These are phyloP conservation scores for Hyaena hyaena DNA, from an alignment of 2,113 vertebrate genomes.

Conservation along the genomic window DNA sequence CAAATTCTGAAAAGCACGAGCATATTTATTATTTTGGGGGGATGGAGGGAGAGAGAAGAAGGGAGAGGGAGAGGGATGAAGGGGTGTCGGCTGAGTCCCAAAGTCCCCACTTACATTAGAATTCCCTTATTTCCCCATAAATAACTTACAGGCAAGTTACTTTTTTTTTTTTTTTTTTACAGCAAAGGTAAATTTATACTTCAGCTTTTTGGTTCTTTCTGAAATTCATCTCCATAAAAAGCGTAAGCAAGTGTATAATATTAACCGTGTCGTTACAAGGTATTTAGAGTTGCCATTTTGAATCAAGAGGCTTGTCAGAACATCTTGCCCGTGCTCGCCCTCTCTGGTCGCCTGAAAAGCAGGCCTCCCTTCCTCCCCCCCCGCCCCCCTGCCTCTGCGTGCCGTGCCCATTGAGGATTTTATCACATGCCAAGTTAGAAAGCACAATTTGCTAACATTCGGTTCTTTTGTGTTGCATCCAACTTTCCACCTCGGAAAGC, in stretches of 20 bases:
- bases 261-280: neutral
- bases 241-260: neutral
- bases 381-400: neutral
- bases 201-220: neutral
- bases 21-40: neutral
- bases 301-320: neutral
- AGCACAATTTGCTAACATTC: slow-evolving; percentile 61
- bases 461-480: slow-evolving; percentile 59
- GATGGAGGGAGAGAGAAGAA: no score
- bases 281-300: neutral
- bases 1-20: neutral
- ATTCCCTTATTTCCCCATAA: neutral
- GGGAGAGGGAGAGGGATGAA: neutral
- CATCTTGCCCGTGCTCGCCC: neutral
- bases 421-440: neutral
- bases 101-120: neutral
- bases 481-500: slow-evolving; percentile 78
- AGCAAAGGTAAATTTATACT: neutral
- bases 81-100: neutral
- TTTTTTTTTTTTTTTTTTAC: neutral
- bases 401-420: neutral
- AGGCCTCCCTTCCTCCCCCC: neutral
- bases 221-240: neutral
- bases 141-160: neutral
- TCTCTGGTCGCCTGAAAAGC: neutral